Conservation (phyloP, 2,888 invertebrate genomes). For the Trachelus stipa region DNA sequence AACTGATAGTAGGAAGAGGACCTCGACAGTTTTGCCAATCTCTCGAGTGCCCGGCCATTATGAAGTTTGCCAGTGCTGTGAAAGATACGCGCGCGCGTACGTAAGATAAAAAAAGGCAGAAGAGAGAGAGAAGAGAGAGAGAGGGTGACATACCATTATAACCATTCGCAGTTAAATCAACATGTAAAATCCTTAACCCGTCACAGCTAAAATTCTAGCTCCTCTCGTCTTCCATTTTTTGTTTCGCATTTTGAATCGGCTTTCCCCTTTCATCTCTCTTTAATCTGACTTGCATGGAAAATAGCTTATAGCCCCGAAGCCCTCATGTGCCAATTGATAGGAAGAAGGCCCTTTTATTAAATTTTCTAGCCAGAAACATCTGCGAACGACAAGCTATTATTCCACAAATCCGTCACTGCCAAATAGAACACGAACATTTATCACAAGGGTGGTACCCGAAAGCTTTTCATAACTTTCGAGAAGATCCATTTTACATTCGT, state of each 20-base stretch:
- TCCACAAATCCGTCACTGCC: not conserved
- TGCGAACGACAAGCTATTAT: not conserved
- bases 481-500: not conserved
- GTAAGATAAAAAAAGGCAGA: constrained; percentile 3
- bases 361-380: not conserved
- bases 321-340: not conserved
- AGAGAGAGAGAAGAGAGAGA: no score
- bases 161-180: not conserved
- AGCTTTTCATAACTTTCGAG: not conserved
- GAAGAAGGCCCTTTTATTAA: not conserved
- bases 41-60: not conserved
- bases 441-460: not conserved
- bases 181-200: not conserved
- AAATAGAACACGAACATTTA: not conserved
- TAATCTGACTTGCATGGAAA: not conserved
- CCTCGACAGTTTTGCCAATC: not conserved
- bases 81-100: constrained; percentile 19
- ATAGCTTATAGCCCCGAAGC: not conserved
- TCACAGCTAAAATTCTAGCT: not conserved
- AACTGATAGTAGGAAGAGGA: not conserved
- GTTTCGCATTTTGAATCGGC: not conserved
- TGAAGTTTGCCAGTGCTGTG: constrained; percentile 12
- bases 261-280: not conserved
- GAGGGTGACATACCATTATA: not conserved
- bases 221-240: not conserved